phyloP scores from a whole-genome alignment of 2,113 vertebrate genomes.

The Crypturellus undulatus region DNA sequence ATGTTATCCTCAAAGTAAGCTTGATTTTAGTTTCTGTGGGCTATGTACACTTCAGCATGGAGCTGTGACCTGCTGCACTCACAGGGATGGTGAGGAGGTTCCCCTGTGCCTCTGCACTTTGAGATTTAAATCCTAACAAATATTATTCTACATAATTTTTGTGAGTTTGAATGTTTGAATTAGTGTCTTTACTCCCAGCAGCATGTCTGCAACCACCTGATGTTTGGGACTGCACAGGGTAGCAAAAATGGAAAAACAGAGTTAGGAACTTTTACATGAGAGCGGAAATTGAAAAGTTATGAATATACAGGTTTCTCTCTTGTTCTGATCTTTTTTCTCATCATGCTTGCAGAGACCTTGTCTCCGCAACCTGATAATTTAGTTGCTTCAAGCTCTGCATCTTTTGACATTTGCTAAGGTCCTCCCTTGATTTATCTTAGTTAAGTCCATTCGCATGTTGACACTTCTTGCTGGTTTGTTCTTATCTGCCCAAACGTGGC shows the following conservation, averaged over 20 bases:
- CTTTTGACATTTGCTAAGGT: constrained; percentile 49
- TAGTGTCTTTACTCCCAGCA: neutral
- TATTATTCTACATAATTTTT: neutral
- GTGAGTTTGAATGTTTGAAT: neutral
- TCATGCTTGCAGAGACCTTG: neutral
- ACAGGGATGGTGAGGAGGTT: neutral
- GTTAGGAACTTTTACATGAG: neutral
- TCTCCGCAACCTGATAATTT: constrained; percentile 27
- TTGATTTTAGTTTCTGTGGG: neutral
- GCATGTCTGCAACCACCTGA: neutral
- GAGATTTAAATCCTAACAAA: neutral
- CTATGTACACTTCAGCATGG: neutral
- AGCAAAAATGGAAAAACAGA: neutral
- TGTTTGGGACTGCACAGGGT: neutral
- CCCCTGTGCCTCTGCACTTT: neutral
- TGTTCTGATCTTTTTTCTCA: neutral
- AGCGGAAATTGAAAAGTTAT: neutral
- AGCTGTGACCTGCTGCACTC: neutral
- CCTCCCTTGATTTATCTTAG: constrained; percentile 56
- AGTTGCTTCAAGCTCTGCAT: constrained; percentile 33
- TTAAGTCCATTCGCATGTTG: constrained; percentile 40
- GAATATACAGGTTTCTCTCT: neutral
- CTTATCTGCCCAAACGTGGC: neutral
- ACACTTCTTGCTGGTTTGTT: constrained; percentile 46
- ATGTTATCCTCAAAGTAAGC: neutral